Conservation (phyloP, 2,797 vertebrate species). For the Danio jaintianensis region DNA sequence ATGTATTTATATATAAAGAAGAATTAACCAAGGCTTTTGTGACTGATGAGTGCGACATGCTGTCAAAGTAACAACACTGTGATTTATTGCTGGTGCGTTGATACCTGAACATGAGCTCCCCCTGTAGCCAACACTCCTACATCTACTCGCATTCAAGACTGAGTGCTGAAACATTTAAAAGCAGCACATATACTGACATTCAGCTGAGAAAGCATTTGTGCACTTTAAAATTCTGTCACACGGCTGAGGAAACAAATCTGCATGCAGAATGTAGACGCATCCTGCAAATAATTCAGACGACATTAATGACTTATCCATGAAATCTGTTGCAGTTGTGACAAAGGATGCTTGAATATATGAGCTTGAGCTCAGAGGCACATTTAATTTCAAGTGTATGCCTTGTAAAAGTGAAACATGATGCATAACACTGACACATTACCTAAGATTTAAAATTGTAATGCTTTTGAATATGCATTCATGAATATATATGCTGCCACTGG, state of each 20-base stretch:
- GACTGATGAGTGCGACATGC: background rate
- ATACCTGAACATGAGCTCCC: constrained; percentile 54
- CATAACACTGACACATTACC: no score
- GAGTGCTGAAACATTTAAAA: background rate
- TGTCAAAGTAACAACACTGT: background rate
- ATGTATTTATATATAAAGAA: background rate
- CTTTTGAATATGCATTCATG: background rate
- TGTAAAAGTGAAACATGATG: background rate
- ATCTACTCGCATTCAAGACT: constrained; percentile 15
- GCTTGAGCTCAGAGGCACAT: background rate
- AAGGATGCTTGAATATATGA: background rate
- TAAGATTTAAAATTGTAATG: background rate
- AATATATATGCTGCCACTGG: background rate
- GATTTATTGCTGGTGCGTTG: constrained; percentile 17
- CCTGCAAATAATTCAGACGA: background rate
- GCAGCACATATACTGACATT: constrained; percentile 5
- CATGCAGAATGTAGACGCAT: background rate
- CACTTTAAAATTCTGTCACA: background rate
- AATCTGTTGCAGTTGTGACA: constrained; percentile 1
- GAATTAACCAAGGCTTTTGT: background rate
- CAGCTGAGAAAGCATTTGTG: background rate
- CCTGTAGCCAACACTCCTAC: constrained; percentile 45
- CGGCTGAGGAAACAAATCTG: constrained; percentile 1
- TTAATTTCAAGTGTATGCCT: background rate
- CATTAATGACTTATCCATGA: background rate